Conservation (phyloP, 2,113 vertebrate genomes). For the Etia nguti region DNA sequence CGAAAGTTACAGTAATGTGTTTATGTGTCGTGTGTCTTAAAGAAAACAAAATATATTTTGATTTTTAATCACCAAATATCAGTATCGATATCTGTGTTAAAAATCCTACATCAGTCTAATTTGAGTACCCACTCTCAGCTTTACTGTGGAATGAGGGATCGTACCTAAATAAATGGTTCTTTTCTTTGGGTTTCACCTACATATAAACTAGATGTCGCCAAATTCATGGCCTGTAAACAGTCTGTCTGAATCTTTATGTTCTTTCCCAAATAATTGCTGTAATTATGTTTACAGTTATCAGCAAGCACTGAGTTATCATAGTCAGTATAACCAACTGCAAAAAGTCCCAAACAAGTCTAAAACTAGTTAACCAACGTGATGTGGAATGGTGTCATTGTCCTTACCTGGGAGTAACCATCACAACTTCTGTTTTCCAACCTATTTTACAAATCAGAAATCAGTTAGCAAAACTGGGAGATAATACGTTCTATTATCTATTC, state of each 20-base stretch:
- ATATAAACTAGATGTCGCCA: not conserved
- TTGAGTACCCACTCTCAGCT: not conserved
- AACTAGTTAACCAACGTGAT: not conserved
- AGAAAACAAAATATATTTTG: accelerated
- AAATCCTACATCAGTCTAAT: not conserved
- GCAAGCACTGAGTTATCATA: not conserved
- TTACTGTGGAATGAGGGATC: not conserved
- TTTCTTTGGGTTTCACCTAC: not conserved
- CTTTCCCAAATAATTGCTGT: not conserved
- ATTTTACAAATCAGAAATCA: not conserved
- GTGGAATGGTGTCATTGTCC: not conserved
- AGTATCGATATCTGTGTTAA: not conserved
- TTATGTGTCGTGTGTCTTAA: not conserved
- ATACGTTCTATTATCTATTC: not conserved
- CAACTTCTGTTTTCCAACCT: not conserved
- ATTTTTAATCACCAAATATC: not conserved
- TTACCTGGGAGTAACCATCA: not conserved
- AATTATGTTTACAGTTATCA: not conserved
- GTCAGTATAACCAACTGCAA: not conserved
- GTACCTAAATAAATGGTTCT: not conserved
- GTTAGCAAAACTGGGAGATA: not conserved
- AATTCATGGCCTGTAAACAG: not conserved
- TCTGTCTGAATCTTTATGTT: not conserved
- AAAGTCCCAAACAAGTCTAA: not conserved
- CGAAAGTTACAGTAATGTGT: not conserved